A percentile compares a stretch with the other conserved stretches of the same genome.
phyloP scores from a whole-genome alignment of 2,888 invertebrate genomes.

The Cheilosia pagana region DNA sequence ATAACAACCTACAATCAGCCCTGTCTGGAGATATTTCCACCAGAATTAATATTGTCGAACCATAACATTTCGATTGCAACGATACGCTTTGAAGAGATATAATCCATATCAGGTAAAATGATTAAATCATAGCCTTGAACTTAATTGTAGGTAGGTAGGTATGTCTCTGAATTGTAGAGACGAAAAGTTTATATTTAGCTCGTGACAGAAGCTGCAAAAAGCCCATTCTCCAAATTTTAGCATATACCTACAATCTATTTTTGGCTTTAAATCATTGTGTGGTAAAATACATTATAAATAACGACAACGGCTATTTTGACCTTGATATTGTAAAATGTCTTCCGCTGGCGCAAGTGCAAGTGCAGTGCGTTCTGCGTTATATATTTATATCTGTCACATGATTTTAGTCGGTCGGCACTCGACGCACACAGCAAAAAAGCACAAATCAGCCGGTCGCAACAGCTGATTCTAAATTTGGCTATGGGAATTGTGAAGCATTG shows the following conservation, averaged over 20 bases:
- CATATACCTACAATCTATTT: background rate
- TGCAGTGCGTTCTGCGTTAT: background rate
- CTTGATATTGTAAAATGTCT: constrained; percentile 6
- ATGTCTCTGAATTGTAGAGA: background rate
- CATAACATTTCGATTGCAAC: too few relatives aligned
- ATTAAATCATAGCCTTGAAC: background rate
- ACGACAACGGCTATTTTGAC: background rate
- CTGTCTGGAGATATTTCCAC: too few relatives aligned
- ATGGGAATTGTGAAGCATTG: too few relatives aligned
- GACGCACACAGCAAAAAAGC: background rate
- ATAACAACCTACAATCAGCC: too few relatives aligned
- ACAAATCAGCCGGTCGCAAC: background rate
- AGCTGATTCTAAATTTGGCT: background rate
- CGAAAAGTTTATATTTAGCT: constrained; percentile 6
- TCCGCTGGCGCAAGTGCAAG: background rate
- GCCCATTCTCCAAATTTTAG: background rate
- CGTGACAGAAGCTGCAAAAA: background rate
- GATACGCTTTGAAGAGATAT: too few relatives aligned
- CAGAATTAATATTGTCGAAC: too few relatives aligned
- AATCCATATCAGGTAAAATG: too few relatives aligned
- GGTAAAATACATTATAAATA: background rate
- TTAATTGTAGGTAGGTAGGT: too few relatives aligned
- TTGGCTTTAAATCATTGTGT: background rate
- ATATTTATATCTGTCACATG: too few relatives aligned
- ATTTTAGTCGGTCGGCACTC: background rate